A percentile compares a stretch with the other conserved stretches of the same genome.
Evolutionary conservation across 2,797 vertebrate species (phyloP).

Genomic region (Acanthis flammea): DNA sequence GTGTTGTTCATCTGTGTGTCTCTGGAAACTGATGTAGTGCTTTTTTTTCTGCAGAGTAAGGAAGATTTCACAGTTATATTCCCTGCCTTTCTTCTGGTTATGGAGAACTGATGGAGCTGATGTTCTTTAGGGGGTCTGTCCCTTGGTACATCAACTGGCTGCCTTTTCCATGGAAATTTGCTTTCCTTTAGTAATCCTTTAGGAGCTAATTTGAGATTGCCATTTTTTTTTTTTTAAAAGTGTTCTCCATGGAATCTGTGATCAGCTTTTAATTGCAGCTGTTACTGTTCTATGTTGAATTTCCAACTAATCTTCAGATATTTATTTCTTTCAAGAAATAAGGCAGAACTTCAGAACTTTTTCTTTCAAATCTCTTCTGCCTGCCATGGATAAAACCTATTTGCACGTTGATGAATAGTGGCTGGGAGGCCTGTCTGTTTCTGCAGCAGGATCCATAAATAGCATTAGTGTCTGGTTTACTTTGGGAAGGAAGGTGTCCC

Average conservation of each 20-base stretch:
- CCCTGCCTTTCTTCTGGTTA: not conserved
- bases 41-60: not conserved
- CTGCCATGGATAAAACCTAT: not conserved
- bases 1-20: not conserved
- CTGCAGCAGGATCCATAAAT: slow-evolving; percentile 33
- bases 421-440: slow-evolving; percentile 16
- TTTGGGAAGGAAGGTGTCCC: slow-evolving; percentile 19
- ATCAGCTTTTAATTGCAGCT: not conserved
- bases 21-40: not conserved
- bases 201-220: not conserved
- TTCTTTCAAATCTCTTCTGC: not conserved
- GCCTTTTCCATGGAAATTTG: not conserved
- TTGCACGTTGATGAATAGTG: slow-evolving; percentile 24
- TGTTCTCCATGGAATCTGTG: not conserved
- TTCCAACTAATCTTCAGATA: not conserved
- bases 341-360: not conserved
- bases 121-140: not conserved
- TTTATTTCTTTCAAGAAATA: not conserved
- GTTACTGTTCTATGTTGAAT: not conserved
- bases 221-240: accelerated
- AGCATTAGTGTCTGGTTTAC: slow-evolving; percentile 26
- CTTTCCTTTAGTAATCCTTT: not conserved
- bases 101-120: not conserved
- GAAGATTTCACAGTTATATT: not conserved
- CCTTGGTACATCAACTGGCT: not conserved